Evolutionary conservation across 2,113 vertebrate species (phyloP).

Genomic region (Argyrosomus japonicus): DNA sequence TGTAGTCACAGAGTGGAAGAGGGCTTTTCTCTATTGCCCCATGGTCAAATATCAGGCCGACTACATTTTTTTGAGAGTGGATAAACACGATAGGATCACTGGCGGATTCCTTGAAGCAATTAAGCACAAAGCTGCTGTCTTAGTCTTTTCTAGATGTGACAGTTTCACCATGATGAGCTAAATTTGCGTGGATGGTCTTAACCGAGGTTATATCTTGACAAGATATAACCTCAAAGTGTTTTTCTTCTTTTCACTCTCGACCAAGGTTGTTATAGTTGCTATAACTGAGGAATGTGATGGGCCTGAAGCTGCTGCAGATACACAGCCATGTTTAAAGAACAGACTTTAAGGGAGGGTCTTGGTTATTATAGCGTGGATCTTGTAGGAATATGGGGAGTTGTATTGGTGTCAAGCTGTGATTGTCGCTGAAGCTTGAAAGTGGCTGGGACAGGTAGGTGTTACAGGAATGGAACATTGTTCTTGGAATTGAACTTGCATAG

Average conservation of each 20-base stretch:
- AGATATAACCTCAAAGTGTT: conserved; percentile 14
- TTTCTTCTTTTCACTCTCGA: conserved; percentile 52
- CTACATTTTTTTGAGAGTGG: conserved; percentile 25
- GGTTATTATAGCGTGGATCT: conserved; percentile 25
- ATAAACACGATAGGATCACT: conserved; percentile 39
- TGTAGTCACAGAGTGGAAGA: conserved; percentile 44
- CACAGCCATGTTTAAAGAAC: conserved; percentile 40
- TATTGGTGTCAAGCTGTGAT: conserved; percentile 14
- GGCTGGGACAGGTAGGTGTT: neutral
- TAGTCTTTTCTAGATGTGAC: conserved; percentile 42
- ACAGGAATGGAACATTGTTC: neutral
- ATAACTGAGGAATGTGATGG: conserved; percentile 72
- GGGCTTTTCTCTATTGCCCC: conserved; percentile 35
- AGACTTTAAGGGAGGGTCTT: neutral
- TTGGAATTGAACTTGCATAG: conserved; percentile 10
- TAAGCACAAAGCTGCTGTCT: conserved; percentile 50
- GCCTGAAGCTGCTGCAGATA: conserved; percentile 64
- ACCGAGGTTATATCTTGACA: conserved; percentile 53
- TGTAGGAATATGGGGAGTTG: neutral
- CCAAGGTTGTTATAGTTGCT: conserved; percentile 66
- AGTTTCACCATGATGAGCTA: conserved; percentile 36
- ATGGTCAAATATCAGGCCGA: conserved; percentile 64
- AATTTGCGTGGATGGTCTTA: conserved; percentile 51
- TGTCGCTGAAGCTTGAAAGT: neutral
- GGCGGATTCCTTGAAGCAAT: conserved; percentile 60